Evolutionary conservation across 2,888 invertebrate genomes (phyloP), one percentile per base, ranked within the genome.

Genomic region (Synergus japonicus): DNA sequence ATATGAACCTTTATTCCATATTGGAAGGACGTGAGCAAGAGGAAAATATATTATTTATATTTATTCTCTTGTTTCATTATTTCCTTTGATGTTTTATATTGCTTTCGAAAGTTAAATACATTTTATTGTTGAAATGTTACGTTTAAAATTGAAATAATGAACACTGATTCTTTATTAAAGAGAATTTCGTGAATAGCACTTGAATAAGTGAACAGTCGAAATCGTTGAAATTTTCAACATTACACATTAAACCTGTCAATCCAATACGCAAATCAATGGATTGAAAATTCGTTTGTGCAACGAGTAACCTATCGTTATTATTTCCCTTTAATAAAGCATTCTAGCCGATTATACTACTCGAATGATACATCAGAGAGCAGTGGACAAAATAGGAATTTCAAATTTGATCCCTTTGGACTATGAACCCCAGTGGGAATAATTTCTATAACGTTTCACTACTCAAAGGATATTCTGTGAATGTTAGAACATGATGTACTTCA

Each of bases 301-400:
- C 13, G 44, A 46, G 67, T 43, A 66, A 44, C 66, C n/a, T 66
- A 1, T 66, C 18, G 66, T 44, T 44, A 66, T 66, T n/a, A 66
- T 44, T 44, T 44, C 12, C 43, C 66, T 43, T n/a, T 65, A 18
- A 66, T 66, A 18, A 66, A 66, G 66, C 67, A 46, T 67, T 46
- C 15, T 46, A 13, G 7, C 18, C 67, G 46, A 67, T 46, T 46
- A 67, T 46, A 22, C 13, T 46, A 46, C 18, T 18, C 67, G 44
- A 46, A 7, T 67, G 58, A 9, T 2, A 7, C 9, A 67, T 46
- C 67, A 5, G 18, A 67, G 22, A 44, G 18, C 4, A 18, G 44
- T 67, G 18, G 18, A 67, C 44, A 67, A 67, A 67, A 67, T 67
- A 67, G n/a, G 41, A 67, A 67, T 67, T 67, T 67, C 67, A 67